These are phyloP conservation scores for Stenoptilia bipunctidactyla DNA, from an alignment of 2,888 invertebrate genomes.

Conservation along the genomic window DNA sequence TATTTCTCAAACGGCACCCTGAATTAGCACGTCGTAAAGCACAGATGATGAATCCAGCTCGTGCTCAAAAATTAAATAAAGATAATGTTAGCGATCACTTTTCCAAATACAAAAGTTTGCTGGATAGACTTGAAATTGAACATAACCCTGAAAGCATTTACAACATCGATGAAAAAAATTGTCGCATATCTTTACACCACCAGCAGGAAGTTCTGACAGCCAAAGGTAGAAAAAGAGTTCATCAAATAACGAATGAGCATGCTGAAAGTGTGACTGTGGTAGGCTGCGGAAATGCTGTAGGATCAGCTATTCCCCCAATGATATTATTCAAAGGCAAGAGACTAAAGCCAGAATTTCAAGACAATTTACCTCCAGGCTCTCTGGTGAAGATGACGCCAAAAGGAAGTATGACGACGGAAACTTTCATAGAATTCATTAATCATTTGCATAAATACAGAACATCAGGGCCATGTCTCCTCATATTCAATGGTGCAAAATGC, in stretches of 20 bases:
- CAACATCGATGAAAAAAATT: not conserved
- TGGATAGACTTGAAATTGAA: not conserved
- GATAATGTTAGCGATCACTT: not conserved
- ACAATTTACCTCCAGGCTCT: slow-evolving; percentile 17
- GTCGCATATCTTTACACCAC: not conserved
- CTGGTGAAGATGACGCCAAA: slow-evolving; percentile 18
- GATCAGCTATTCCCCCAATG: not conserved
- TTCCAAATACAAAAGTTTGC: not conserved
- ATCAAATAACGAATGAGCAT: not conserved
- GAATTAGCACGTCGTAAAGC: not conserved
- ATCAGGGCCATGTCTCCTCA: slow-evolving; percentile 2
- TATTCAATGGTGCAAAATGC: slow-evolving; percentile 15
- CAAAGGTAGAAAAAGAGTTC: not conserved
- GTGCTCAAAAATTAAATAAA: not conserved
- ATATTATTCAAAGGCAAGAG: not conserved
- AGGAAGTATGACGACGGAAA: slow-evolving; percentile 16
- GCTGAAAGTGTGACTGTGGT: not conserved
- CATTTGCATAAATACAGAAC: not conserved
- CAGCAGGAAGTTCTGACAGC: not conserved
- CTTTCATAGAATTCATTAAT: slow-evolving; percentile 4
- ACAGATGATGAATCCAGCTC: not conserved
- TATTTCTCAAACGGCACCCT: not conserved
- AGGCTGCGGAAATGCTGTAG: not conserved
- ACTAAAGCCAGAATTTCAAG: slow-evolving; percentile 4
- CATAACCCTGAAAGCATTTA: not conserved